Percentiles rank a stretch among this genome's conserved stretches.
Conservation (phyloP, 2,113 vertebrate species). For the Odocoileus hemionus region DNA sequence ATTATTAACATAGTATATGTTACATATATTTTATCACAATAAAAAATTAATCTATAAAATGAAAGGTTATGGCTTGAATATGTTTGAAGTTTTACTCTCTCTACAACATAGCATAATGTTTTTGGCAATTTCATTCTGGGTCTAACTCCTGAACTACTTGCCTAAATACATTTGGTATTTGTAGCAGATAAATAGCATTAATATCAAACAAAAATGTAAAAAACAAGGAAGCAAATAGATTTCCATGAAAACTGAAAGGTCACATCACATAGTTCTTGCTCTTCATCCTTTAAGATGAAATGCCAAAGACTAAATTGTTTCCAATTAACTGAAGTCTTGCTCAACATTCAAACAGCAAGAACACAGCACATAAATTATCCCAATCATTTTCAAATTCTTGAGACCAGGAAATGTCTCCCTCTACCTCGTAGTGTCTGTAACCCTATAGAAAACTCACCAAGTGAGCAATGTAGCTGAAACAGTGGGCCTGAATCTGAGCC, state of each 20-base stretch:
- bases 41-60: constrained; percentile 4
- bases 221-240: neutral
- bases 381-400: neutral
- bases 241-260: neutral
- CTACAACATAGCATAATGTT: neutral
- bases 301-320: neutral
- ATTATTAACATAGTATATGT: neutral
- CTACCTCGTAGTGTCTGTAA: neutral
- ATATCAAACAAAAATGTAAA: neutral
- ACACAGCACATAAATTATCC: neutral
- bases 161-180: neutral
- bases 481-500: neutral
- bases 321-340: constrained; percentile 14
- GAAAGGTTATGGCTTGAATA: neutral
- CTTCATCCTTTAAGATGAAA: neutral
- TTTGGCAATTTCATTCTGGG: neutral
- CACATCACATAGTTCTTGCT: neutral
- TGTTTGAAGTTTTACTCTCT: constrained; percentile 26
- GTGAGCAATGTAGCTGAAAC: neutral
- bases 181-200: neutral
- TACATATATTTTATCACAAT: neutral
- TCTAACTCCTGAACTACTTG: neutral
- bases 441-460: neutral
- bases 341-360: neutral
- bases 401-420: neutral